Conservation (phyloP, 2,888 invertebrate genomes). For the Caenorhabditis imperialis region DNA sequence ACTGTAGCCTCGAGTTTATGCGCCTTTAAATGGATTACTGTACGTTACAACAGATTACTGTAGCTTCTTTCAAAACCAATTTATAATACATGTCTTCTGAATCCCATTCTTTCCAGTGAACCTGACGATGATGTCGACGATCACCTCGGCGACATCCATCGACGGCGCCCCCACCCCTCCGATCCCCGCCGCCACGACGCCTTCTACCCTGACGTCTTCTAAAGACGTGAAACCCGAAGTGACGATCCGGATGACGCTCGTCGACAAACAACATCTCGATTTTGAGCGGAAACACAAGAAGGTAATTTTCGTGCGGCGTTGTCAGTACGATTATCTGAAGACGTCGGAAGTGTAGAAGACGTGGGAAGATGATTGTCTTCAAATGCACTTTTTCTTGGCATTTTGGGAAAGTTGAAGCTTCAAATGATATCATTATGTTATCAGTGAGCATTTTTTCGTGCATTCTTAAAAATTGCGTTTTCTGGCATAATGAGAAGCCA, state of each 20-base stretch:
- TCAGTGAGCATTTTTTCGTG: no score
- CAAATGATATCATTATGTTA: no score
- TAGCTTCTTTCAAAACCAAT: background rate
- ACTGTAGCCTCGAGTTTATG: no score
- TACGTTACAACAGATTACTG: no score
- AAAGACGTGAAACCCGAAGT: conserved; percentile 38
- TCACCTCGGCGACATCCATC: conserved; percentile 48
- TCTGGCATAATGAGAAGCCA: no score
- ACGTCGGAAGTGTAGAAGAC: no score
- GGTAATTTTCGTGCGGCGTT: conserved; percentile 37
- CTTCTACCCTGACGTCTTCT: conserved; percentile 10
- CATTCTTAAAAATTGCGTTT: no score
- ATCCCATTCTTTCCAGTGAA: conserved; percentile 24
- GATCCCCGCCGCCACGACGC: conserved; percentile 7
- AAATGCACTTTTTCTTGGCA: no score
- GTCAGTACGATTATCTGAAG: background rate
- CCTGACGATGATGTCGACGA: conserved; percentile 24
- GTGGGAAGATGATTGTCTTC: no score
- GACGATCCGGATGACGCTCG: conserved; percentile 43
- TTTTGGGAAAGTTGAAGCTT: no score
- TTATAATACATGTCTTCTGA: background rate
- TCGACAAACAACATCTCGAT: conserved; percentile 55
- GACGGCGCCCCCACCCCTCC: conserved; percentile 13
- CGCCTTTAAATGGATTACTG: no score
- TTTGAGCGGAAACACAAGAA: conserved; percentile 61